A percentile compares a stretch with the other conserved stretches of the same genome.
These are phyloP conservation scores for Trachops cirrhosus DNA, from an alignment of 2,797 vertebrate genomes.

Conservation along the genomic window DNA sequence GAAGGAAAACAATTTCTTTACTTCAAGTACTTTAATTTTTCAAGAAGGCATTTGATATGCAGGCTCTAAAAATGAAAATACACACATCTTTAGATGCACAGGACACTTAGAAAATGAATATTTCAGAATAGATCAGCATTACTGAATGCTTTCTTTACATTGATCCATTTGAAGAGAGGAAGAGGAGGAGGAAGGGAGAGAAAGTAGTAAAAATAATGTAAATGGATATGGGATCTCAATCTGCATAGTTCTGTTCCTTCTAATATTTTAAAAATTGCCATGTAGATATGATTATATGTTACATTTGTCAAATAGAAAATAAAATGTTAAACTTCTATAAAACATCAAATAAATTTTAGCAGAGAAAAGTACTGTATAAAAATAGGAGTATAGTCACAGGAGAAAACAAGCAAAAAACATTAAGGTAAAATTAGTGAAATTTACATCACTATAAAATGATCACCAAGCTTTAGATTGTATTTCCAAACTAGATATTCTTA, in stretches of 20 bases:
- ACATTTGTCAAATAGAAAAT: neutral
- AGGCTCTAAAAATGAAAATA: neutral
- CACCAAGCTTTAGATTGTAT: neutral
- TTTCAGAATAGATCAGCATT: neutral
- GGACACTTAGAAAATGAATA: neutral
- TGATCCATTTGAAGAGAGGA: neutral
- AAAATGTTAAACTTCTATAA: neutral
- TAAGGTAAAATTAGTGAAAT: neutral
- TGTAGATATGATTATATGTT: neutral
- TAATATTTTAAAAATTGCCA: neutral
- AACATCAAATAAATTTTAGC: neutral
- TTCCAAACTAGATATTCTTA: neutral
- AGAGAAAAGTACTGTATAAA: neutral
- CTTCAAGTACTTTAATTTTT: slow-evolving; percentile 51
- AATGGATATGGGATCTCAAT: neutral
- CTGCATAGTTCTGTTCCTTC: neutral
- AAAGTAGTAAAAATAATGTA: neutral
- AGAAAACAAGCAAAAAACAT: neutral
- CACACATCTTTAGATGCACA: neutral
- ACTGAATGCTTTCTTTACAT: neutral
- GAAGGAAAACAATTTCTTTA: slow-evolving; percentile 56
- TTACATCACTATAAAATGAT: neutral
- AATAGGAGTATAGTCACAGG: neutral
- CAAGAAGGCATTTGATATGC: slow-evolving; percentile 12
- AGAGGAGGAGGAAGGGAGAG: accelerated